Evolutionary conservation across 2,797 vertebrate species (phyloP), one percentile per base, ranked within the genome.

Genomic region (Momotus momota): DNA sequence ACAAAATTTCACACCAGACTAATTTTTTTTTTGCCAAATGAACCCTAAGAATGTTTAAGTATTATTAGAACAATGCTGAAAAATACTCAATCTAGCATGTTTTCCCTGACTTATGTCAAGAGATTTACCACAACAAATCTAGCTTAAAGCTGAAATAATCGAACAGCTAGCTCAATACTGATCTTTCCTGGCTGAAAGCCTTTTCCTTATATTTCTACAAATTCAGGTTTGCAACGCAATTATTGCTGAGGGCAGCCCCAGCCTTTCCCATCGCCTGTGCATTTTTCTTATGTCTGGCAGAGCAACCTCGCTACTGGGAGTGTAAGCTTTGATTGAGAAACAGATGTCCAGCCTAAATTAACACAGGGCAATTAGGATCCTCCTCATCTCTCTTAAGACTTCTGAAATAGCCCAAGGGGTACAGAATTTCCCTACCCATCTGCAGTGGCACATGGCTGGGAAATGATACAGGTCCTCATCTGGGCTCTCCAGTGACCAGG

Each of bases 261-360:
- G 19, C 9, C 65, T 69, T 46, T 74, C 29, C 54, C 87, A 40
- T 54, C 0, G 0, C 15, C 52, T 19, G 27, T 22, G 52, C 61
- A 23, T 71, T 86, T 71, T 80, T 51, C 45, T 67, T 23, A 18
- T 2, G 17, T 23, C 64, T 94, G 75, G 51, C 65, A 51, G 48
- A 18, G 78, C 87, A 89, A 45, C 29, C 52, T 61, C 52, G 20
- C 45, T 82, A 38, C 77, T 45, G 40, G 35, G 66, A 92, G 66
- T 92, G 64, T 86, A 54, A 80, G 87, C 35, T 75, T 58, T 72
- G 91, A 78, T 82, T 41, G 85, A 92, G 46, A 86, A 88, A 61
- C 75, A 86, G 87, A 88, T 91, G 90, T 88, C 87, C 94, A 81
- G 73, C 35, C 70, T 55, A 78, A 95, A 91, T 83, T 41, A 95